A percentile compares a stretch with the other conserved stretches of the same genome.
Conservation (phyloP, 1,140 invertebrate species). For the Macrobrachium rosenbergii region DNA sequence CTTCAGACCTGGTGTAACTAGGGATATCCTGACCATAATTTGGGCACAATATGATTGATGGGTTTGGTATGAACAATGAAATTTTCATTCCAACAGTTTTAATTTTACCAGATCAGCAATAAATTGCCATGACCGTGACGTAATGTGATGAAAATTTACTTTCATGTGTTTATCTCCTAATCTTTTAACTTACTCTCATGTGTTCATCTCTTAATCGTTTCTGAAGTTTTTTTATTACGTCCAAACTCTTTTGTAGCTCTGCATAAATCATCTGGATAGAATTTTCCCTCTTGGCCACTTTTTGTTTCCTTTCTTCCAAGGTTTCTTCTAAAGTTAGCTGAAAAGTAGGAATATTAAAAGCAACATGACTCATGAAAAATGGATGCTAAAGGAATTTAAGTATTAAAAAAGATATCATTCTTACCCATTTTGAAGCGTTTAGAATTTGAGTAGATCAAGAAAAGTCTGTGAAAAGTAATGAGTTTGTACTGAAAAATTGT, state of each 20-base stretch:
- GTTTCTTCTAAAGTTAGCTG: slow-evolving; percentile 33
- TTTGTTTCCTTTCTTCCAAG: slow-evolving; percentile 34
- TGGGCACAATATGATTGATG: too few relatives aligned
- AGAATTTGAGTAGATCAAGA: too few relatives aligned
- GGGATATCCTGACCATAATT: too few relatives aligned
- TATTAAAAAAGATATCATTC: too few relatives aligned
- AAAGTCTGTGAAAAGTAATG: too few relatives aligned
- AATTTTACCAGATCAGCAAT: background rate
- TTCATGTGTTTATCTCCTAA: slow-evolving; percentile 45
- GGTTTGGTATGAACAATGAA: background rate
- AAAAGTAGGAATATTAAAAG: background rate
- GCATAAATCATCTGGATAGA: slow-evolving; percentile 52
- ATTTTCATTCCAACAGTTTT: background rate
- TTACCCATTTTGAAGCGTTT: too few relatives aligned
- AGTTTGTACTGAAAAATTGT: too few relatives aligned
- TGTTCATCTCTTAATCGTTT: slow-evolving; percentile 53
- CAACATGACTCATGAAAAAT: background rate
- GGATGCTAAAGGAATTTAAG: background rate
- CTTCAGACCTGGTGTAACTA: too few relatives aligned
- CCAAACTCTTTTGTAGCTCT: slow-evolving; percentile 50
- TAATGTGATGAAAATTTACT: slow-evolving; percentile 7
- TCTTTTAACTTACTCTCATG: slow-evolving; percentile 49
- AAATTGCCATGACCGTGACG: background rate
- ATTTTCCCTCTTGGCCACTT: slow-evolving; percentile 44
- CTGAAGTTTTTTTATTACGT: slow-evolving; percentile 52